Evolutionary conservation across 35 echinoderm and acorn worm genomes (phyloP), one percentile per base, ranked within the genome.

Genomic region (Anneissia japonica): DNA sequence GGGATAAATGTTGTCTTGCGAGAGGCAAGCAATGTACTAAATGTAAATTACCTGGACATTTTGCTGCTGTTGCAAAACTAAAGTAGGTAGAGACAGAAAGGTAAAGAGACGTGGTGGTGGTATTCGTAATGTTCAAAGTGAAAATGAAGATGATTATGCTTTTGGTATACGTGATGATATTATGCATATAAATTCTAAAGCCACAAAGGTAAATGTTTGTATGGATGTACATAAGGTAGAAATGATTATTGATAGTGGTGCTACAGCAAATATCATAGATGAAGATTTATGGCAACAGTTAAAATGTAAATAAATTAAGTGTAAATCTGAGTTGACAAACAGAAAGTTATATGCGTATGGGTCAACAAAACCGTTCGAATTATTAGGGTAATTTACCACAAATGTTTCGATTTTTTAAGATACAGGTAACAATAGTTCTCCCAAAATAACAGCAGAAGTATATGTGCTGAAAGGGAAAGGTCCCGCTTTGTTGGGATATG

Each of bases 221-320:
- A 4, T 89, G 31, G 90, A 7, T 64, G 90, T 45, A 34, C 30
- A 55, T 74, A 16, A n/a, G 16, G 35, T 87, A 30, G 32, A 89
- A 16, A 88, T 93, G 39, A 89, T 90, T 32, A 74, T 93, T 35
- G 87, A 93, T 37, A 89, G 87, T 86, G 87, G 87, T 10, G 75
- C 83, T 1, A 35, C 0, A 28, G 77, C 38, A 0, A 90, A 93
- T 77, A 43, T 90, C 19, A 93, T 93, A 32, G 87, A 86, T 74
- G 14, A 72, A 64, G 37, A 74, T 0, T 74, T 90, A 55, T 93
- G 91, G 87, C 26, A 93, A 51, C 26, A 39, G 0, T 35, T 93
- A 21, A 90, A 90, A 80, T 32, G 35, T 34, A 80, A 81, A 0
- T 90, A 84, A 34, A 90, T 93, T 39, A 86, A 41, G 75, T 81